Percentiles rank a stretch among this genome's conserved stretches.
Evolutionary conservation across 2,113 vertebrate genomes (phyloP).

Genomic region (Morone saxatilis): DNA sequence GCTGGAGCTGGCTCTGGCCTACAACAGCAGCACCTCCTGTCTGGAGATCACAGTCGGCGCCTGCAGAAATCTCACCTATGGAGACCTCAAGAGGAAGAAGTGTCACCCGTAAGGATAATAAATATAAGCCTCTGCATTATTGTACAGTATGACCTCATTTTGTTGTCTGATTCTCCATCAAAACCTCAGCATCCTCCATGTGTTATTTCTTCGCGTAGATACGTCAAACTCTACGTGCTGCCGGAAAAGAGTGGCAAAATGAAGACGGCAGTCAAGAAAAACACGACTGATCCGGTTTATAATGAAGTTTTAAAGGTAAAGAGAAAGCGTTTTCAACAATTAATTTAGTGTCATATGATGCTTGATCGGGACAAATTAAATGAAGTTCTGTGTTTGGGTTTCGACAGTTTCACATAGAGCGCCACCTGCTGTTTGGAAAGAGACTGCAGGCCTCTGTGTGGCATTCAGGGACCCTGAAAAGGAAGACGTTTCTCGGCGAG

Average conservation of each 20-base stretch:
- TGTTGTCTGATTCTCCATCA: neutral
- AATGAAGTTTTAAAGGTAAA: constrained; percentile 92
- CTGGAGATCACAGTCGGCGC: constrained; percentile 88
- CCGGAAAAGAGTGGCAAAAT: constrained; percentile 88
- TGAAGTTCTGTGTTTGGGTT: neutral
- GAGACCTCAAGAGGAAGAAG: constrained; percentile 89
- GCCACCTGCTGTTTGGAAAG: constrained; percentile 83
- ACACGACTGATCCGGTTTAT: constrained; percentile 88
- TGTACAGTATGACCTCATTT: neutral
- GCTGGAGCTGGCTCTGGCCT: constrained; percentile 89
- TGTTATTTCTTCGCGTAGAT: constrained; percentile 81
- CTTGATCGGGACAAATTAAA: neutral
- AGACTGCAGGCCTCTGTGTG: constrained; percentile 90
- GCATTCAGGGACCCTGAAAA: constrained; percentile 87
- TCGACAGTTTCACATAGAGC: constrained; percentile 86
- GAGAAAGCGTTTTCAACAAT: neutral
- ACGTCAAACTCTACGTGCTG: constrained; percentile 90
- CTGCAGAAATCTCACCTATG: constrained; percentile 88
- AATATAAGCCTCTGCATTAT: neutral
- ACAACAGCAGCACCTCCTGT: constrained; percentile 79
- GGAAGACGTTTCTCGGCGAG: constrained; percentile 90
- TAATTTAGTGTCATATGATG: neutral
- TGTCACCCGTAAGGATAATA: constrained; percentile 90
- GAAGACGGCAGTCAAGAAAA: constrained; percentile 90
- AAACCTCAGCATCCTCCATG: neutral